These are phyloP conservation scores for Lissocephala sabroskyi DNA, from an alignment of 2,888 invertebrate species.

Conservation along the genomic window DNA sequence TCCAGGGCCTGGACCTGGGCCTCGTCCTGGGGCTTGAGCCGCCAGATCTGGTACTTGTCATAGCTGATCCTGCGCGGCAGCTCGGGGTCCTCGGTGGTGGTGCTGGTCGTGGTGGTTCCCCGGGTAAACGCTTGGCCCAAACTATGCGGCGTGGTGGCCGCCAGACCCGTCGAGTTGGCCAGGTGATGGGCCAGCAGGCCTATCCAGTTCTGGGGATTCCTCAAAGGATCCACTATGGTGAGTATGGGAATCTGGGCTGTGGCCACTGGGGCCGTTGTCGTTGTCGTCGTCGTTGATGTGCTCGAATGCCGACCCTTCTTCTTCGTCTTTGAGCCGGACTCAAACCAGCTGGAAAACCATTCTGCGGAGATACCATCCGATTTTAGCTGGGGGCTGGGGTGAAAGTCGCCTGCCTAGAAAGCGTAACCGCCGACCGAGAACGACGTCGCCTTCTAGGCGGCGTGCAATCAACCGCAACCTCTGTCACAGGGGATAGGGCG, in stretches of 20 bases:
- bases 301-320: slow-evolving; percentile 44
- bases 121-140: slow-evolving; percentile 50
- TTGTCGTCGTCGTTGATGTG: slow-evolving; percentile 54
- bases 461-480: not conserved
- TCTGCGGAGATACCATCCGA: slow-evolving; percentile 36
- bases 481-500: no score
- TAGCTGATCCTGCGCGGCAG: slow-evolving; percentile 65
- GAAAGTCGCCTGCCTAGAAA: slow-evolving; percentile 18
- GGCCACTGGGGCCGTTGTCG: slow-evolving; percentile 56
- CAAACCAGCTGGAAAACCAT: slow-evolving; percentile 76
- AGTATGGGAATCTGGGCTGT: slow-evolving; percentile 70
- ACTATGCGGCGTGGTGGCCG: slow-evolving; percentile 51
- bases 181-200: slow-evolving; percentile 70
- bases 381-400: no score
- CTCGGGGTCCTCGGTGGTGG: slow-evolving; percentile 46
- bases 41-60: slow-evolving; percentile 74
- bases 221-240: slow-evolving; percentile 69
- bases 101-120: slow-evolving; percentile 30
- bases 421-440: slow-evolving; percentile 22
- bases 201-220: slow-evolving; percentile 71
- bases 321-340: slow-evolving; percentile 50
- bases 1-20: slow-evolving; percentile 72
- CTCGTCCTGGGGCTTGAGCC: slow-evolving; percentile 72
- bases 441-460: not conserved
- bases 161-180: slow-evolving; percentile 56